Conservation (phyloP, 2,888 invertebrate genomes). For the Nomada flava region DNA sequence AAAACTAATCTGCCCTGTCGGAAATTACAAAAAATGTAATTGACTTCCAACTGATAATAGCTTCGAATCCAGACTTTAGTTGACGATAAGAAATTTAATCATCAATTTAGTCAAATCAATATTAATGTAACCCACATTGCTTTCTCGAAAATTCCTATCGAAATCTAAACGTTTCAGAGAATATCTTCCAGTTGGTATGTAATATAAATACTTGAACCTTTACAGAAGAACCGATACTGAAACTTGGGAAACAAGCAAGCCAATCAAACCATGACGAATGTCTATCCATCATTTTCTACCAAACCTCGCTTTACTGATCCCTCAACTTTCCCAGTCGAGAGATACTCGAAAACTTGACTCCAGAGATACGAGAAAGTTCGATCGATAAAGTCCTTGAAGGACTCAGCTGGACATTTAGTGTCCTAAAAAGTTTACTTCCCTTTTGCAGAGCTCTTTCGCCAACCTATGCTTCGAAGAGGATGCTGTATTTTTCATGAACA, state of each 20-base stretch:
- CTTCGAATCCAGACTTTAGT: background rate
- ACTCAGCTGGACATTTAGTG: slow-evolving; percentile 39
- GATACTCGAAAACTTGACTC: slow-evolving; percentile 36
- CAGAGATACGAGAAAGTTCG: slow-evolving; percentile 37
- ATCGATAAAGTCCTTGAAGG: slow-evolving; percentile 49
- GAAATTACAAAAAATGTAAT: background rate
- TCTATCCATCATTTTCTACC: slow-evolving; percentile 37
- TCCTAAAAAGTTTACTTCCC: slow-evolving; percentile 23
- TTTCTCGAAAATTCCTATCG: too few species aligned
- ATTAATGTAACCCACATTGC: too few species aligned
- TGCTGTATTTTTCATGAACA: slow-evolving; percentile 21
- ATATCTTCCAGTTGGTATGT: too few species aligned
- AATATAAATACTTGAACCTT: background rate
- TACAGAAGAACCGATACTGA: background rate
- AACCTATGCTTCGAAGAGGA: background rate
- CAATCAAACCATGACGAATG: slow-evolving; percentile 29
- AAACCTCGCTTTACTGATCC: slow-evolving; percentile 7
- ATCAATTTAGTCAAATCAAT: too few species aligned
- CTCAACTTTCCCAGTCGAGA: slow-evolving; percentile 35
- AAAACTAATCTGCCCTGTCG: background rate
- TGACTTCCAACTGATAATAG: background rate
- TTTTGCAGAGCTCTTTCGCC: background rate
- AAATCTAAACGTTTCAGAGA: too few species aligned
- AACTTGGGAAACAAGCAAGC: slow-evolving; percentile 3
- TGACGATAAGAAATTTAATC: too few species aligned